These are phyloP conservation scores for Siniperca scherzeri DNA, from an alignment of 2,797 vertebrate genomes.

Conservation along the genomic window DNA sequence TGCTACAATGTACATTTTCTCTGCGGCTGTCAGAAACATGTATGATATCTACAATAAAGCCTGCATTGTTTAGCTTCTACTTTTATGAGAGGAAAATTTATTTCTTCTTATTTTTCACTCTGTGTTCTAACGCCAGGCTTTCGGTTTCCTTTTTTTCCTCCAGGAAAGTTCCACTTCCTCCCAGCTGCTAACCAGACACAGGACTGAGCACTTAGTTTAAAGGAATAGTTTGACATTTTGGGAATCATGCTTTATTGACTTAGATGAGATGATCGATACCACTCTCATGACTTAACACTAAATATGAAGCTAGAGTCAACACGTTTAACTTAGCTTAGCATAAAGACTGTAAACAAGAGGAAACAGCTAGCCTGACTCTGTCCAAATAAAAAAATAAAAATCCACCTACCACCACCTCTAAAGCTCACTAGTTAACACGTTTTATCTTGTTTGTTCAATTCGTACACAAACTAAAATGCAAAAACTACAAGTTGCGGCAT, in stretches of 20 bases:
- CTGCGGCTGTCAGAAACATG: constrained; percentile 24
- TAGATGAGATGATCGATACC: background rate
- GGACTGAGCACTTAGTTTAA: background rate
- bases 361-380: too few relatives aligned
- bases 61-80: constrained; percentile 37
- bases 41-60: constrained; percentile 7
- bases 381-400: background rate
- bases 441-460: background rate
- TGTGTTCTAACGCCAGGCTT: constrained; percentile 42
- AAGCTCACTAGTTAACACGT: background rate
- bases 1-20: constrained; percentile 8
- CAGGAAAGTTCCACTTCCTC: constrained; percentile 47
- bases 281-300: background rate
- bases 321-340: background rate
- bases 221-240: background rate
- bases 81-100: constrained; percentile 36
- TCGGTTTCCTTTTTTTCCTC: constrained; percentile 11
- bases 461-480: background rate
- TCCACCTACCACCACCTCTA: background rate
- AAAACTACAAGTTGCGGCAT: background rate
- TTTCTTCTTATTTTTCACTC: constrained; percentile 20
- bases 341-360: background rate
- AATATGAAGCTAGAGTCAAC: too few relatives aligned
- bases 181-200: constrained; percentile 64
- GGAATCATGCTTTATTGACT: background rate